Evolutionary conservation across 2,113 vertebrate genomes (phyloP).

Genomic region (Notarius quadriscutis): DNA sequence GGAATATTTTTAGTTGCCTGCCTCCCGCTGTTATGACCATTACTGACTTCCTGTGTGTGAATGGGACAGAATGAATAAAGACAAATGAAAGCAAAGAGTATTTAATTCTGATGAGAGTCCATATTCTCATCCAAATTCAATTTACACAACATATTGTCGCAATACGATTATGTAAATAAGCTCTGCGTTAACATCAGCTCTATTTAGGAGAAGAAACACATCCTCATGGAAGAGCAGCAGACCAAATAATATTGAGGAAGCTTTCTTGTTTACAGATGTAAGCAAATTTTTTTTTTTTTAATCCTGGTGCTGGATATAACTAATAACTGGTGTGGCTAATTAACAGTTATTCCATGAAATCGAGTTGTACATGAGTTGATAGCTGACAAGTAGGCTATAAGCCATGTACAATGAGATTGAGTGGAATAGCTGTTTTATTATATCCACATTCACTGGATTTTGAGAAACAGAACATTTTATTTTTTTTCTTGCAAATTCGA

Average conservation of each 20-base stretch:
- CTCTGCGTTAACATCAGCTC: background rate
- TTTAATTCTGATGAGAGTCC: no score
- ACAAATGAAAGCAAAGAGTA: background rate
- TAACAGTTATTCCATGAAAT: background rate
- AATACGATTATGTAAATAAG: background rate
- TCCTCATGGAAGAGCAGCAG: background rate
- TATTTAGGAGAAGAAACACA: background rate
- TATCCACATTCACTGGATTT: no score
- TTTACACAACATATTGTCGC: background rate
- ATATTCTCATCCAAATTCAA: background rate
- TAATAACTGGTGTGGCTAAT: background rate
- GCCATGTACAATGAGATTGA: no score
- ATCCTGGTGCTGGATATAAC: background rate
- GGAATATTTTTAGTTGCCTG: constrained; percentile 11
- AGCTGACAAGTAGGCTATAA: no score
- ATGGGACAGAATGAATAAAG: constrained; percentile 10
- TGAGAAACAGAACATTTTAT: no score
- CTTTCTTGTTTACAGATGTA: background rate
- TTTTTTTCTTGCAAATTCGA: no score
- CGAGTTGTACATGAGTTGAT: no score
- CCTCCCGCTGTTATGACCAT: constrained; percentile 6
- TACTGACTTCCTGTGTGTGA: constrained; percentile 36
- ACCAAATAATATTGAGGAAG: background rate
- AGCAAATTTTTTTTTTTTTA: background rate
- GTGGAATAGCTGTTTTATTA: no score